Base-by-base conservation (phyloP, 2,797 vertebrate genomes). In the Chiropotes sagulatus region DNA sequence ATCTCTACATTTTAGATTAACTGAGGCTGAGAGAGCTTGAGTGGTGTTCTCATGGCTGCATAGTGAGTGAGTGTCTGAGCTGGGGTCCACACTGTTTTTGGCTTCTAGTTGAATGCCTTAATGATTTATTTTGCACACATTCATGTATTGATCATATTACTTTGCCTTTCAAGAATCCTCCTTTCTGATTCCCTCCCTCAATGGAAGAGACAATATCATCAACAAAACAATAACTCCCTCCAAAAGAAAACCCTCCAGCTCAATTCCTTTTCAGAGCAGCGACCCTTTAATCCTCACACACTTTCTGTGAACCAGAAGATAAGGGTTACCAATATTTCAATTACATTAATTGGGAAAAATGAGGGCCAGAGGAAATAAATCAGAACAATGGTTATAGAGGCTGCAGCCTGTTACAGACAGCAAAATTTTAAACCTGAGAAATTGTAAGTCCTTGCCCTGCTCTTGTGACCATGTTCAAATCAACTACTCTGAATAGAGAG, bases 281-380 rank as follows among this genome's bases (percentile, higher is more conserved):
- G 67, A 89, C 75, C 73, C 97, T 97, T 92, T 64, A 94, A 93
- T 97, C 70, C 72, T 88, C 86, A 85, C 41, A 93, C 10, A 64
- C 24, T 78, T 85, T 83, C 92, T 95, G 88, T 89, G 96, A 96
- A 86, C 81, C 19, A 20, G 88, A 70, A 97, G 96, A 94, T 97
- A 97, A 97, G 92, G 57, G 67, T 87, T 79, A 96, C 54, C 50
- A 93, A 88, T 97, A 97, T 96, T 97, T 97, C 90, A 92, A 76
- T 88, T 93, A 75, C 24, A 50, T 95, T 97, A 97, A 97, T 90
- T 95, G 90, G 92, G 85, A 95, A 96, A 97, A 96, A 96, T 95
- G 90, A 98, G 88, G 61, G 61, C 70, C 46, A 33, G 75, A 76
- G 93, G 50, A 95, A 89, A 92, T 88, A 89, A 96, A 91, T 94